Conservation (phyloP, 2,113 vertebrate genomes). For the Prunella himalayana region DNA sequence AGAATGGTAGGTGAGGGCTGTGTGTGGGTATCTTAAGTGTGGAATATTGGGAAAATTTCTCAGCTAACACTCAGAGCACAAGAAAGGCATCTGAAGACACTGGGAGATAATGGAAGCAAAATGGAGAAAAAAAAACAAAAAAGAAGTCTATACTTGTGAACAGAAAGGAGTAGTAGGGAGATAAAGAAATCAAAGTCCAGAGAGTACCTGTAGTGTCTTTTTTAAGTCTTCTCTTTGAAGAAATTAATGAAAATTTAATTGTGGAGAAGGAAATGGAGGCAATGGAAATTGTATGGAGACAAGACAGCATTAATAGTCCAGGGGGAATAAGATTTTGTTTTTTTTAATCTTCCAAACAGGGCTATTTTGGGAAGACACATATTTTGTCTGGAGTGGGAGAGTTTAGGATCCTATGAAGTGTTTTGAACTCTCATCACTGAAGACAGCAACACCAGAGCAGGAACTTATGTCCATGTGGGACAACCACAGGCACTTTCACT, state of each 20-base stretch:
- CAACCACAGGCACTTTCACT: neutral
- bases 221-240: neutral
- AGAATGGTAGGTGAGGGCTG: neutral
- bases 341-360: neutral
- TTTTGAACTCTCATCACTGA: neutral
- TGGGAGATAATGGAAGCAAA: neutral
- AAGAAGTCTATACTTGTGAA: neutral
- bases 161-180: neutral
- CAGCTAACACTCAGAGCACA: neutral
- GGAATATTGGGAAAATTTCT: neutral
- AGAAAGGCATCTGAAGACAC: neutral
- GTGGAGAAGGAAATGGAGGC: neutral
- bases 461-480: neutral
- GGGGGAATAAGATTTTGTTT: neutral
- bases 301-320: neutral
- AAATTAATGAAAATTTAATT: neutral
- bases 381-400: neutral
- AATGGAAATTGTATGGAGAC: neutral
- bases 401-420: neutral
- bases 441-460: neutral
- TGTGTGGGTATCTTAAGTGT: neutral
- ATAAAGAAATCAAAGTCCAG: neutral
- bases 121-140: neutral
- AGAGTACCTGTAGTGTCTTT: neutral
- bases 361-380: neutral